phyloP scores from a whole-genome alignment of 2,113 vertebrate genomes.

The Carollia perspicillata region DNA sequence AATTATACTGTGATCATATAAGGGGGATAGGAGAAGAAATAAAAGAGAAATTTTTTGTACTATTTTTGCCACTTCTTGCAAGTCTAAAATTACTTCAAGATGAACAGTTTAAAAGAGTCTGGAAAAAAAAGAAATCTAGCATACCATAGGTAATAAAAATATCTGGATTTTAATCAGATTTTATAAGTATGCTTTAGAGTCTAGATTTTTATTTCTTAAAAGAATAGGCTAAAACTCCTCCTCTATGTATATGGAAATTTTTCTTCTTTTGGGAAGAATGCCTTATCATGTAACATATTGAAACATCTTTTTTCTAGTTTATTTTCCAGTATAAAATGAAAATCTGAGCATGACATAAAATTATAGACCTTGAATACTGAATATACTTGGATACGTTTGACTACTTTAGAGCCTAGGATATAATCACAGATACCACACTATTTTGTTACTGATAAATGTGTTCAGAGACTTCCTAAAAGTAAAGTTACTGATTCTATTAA shows the following conservation, averaged over 20 bases:
- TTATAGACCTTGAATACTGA: not conserved
- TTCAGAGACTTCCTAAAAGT: not conserved
- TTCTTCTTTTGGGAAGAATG: not conserved
- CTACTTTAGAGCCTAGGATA: not conserved
- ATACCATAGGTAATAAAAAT: not conserved
- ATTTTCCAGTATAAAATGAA: not conserved
- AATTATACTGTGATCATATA: too few relatives aligned
- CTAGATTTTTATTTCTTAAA: not conserved
- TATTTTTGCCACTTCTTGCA: too few relatives aligned
- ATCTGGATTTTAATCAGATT: not conserved
- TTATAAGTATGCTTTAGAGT: not conserved
- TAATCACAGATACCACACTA: not conserved
- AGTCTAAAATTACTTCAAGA: too few relatives aligned
- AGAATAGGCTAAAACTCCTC: not conserved
- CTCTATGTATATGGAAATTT: not conserved
- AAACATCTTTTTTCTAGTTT: not conserved
- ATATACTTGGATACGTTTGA: not conserved
- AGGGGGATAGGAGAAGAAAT: too few relatives aligned
- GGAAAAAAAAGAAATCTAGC: not conserved
- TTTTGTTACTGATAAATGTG: not conserved
- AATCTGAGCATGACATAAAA: not conserved
- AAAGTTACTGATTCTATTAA: not conserved
- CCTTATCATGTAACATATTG: not conserved
- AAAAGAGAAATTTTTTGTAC: too few relatives aligned
- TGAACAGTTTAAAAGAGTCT: too few relatives aligned